Percentiles rank a stretch among this genome's conserved stretches.
phyloP scores from a whole-genome alignment of 2,797 vertebrate species.

The Bradypodion ventrale region DNA sequence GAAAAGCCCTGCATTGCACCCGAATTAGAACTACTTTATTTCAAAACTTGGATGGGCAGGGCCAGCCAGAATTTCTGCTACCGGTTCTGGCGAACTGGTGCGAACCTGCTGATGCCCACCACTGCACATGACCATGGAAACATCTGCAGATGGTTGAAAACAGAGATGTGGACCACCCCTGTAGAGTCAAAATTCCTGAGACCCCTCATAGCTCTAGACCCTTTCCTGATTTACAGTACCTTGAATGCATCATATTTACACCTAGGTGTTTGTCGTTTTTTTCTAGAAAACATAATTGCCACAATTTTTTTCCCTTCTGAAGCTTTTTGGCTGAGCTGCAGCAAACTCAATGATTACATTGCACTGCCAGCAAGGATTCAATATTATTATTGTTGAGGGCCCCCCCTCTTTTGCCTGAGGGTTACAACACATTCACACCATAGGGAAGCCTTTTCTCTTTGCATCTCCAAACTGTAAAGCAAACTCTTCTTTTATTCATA shows the following conservation, averaged over 20 bases:
- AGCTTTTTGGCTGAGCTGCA: conserved; percentile 69
- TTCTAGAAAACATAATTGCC: conserved; percentile 52
- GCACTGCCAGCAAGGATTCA: conserved; percentile 82
- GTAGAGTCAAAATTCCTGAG: too few species aligned
- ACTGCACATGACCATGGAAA: too few species aligned
- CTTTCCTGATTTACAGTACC: not conserved
- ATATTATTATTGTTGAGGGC: conserved; percentile 68
- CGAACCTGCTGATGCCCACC: too few species aligned
- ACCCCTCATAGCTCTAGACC: not conserved
- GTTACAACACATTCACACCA: conserved; percentile 86
- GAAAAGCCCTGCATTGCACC: too few species aligned
- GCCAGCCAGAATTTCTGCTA: too few species aligned
- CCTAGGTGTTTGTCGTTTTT: not conserved
- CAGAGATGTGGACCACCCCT: too few species aligned
- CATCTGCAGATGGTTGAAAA: too few species aligned
- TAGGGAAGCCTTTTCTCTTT: conserved; percentile 82
- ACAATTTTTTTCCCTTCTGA: conserved; percentile 65
- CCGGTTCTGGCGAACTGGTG: too few species aligned
- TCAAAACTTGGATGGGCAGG: too few species aligned
- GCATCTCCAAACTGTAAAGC: conserved; percentile 82
- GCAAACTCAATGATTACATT: conserved; percentile 81
- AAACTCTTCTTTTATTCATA: conserved; percentile 88
- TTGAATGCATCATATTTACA: conserved; percentile 7
- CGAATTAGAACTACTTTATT: too few species aligned
- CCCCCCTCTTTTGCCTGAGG: conserved; percentile 68